Conservation (phyloP, 2,888 invertebrate genomes). For the Parasteatoda lunata region DNA sequence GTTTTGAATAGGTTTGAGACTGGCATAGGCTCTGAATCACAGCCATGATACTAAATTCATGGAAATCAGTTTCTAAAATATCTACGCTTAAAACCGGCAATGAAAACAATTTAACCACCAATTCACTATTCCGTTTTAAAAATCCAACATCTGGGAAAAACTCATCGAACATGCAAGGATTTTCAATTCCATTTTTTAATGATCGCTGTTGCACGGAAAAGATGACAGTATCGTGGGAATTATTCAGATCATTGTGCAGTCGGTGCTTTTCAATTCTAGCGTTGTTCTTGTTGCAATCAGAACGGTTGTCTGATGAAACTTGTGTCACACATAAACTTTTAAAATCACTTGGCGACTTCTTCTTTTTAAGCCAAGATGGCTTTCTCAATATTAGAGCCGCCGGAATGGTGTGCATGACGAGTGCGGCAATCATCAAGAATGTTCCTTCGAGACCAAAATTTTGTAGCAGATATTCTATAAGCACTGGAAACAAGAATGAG, state of each 20-base stretch:
- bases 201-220: too few species aligned
- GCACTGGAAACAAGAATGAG: constrained; percentile 67
- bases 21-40: background rate
- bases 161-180: too few species aligned
- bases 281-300: too few species aligned
- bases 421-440: constrained; percentile 64
- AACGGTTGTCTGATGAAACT: too few species aligned
- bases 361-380: constrained; percentile 28
- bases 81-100: background rate
- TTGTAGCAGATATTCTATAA: constrained; percentile 54
- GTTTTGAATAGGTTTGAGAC: background rate
- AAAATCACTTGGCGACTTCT: too few species aligned
- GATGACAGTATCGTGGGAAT: too few species aligned
- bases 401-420: constrained; percentile 62
- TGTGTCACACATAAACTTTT: too few species aligned
- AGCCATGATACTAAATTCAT: background rate
- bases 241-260: too few species aligned
- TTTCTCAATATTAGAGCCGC: constrained; percentile 39
- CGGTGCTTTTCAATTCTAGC: too few species aligned
- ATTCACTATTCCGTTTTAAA: constrained; percentile 10
- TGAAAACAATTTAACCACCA: constrained; percentile 14
- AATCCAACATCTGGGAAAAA: constrained; percentile 17
- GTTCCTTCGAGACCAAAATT: constrained; percentile 56
- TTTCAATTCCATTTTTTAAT: background rate
- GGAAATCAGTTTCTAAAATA: background rate